Evolutionary conservation across 1,140 invertebrate genomes (phyloP), one percentile per base, ranked within the genome.

Genomic region (Zophobas atratus): DNA sequence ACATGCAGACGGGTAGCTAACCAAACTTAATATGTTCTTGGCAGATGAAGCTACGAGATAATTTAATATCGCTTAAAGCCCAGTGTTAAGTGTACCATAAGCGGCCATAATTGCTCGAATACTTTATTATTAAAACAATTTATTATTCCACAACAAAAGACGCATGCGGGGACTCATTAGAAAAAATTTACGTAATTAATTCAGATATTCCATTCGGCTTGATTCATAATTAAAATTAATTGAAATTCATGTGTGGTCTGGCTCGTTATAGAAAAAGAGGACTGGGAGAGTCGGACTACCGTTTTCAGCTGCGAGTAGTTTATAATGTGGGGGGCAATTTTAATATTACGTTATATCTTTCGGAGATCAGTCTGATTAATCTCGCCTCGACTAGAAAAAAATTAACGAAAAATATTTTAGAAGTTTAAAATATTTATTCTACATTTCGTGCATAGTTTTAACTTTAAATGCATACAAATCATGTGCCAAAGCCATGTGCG

Each of bases 11-110:
- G 55, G 74, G 74, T 76, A 75, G 63, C 73, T 75, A 75, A 75
- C 73, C 56, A 75, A 75, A 75, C 73, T 76, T 76, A 76, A 76
- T 76, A 76, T 67, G 74, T 76, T 70, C 56, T 53, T 63, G 46
- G 63, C 56, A 60, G 56, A 63, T 67, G 36, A 67, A 75, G 36
- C 60, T 4, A 46, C 35, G 60, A 57, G 53, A 76, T 63, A 76
- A 76, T 76, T 76, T 76, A 67, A 63, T 76, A 60, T 76, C 56
- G 49, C 73, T 75, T 57, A 2, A 55, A 53, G 48, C 48, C 20
- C 33, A 57, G 46, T 70, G 46, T 43, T 43, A 72, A 72, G 34
- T 72, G 8, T 35, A 53, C 48, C 6, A 43, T 67, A 67, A 67
- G 60, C 60, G 39, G 6, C 60, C 39, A 43, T 67, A 6, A 67